phyloP scores from a whole-genome alignment of 2,888 invertebrate species.

The Lithophane leautieri region DNA sequence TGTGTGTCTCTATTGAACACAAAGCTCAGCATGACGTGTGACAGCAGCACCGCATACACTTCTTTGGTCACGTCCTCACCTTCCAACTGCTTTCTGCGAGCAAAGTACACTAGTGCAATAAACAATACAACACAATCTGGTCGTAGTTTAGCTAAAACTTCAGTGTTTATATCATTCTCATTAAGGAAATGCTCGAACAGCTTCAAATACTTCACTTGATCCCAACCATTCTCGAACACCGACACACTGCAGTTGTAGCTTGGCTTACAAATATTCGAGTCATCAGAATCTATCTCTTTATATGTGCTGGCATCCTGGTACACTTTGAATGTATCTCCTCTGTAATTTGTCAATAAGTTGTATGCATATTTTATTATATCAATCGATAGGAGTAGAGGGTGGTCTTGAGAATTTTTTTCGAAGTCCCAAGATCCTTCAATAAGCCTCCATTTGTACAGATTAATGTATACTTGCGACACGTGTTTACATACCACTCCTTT shows the following conservation, averaged over 20 bases:
- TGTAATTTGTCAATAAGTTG: conserved; percentile 71
- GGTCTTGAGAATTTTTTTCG: conserved; percentile 8
- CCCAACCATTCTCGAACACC: conserved; percentile 76
- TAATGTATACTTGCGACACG: conserved; percentile 45
- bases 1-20: conserved; percentile 46
- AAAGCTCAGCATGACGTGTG: conserved; percentile 66
- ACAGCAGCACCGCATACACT: conserved; percentile 69
- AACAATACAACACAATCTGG: conserved; percentile 68
- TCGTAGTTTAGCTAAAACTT: conserved; percentile 58
- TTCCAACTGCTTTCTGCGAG: conserved; percentile 57
- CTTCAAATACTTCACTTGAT: conserved; percentile 30
- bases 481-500: conserved; percentile 55
- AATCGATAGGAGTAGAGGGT: conserved; percentile 62
- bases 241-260: conserved; percentile 58
- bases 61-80: conserved; percentile 48
- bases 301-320: conserved; percentile 21
- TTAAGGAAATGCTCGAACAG: conserved; percentile 58
- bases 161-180: conserved; percentile 47
- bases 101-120: conserved; percentile 70
- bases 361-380: conserved; percentile 73
- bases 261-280: conserved; percentile 57
- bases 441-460: conserved; percentile 48
- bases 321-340: conserved; percentile 31
- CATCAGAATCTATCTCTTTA: conserved; percentile 17
- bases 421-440: conserved; percentile 31